Evolutionary conservation across 2,113 vertebrate species (phyloP), one percentile per base, ranked within the genome.

Genomic region (Ceratotherium simum): DNA sequence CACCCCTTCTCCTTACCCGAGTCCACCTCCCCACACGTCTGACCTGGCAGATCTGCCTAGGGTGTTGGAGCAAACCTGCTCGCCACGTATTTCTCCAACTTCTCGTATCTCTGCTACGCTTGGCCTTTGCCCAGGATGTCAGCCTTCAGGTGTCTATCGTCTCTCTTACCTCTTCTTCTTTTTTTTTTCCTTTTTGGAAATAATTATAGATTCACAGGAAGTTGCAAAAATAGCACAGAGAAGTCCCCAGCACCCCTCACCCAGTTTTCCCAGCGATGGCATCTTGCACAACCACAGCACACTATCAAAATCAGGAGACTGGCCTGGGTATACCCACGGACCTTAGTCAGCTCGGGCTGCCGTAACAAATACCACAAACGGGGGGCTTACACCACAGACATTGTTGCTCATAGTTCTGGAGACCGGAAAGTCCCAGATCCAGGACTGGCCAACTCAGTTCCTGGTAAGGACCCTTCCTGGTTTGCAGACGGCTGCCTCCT

Each of bases 401-500:
- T 5, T 5, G 1, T 18, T 12, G 31, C 64, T 33, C 51, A 13
- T 0, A 0, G 11, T 33, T 11, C 67, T 11, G 64, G 56, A 29
- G 17, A 42, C 76, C 5, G 16, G 0, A 3, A 21, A 6, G n/a
- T 25, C 62, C 1, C 0, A 14, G 20, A 8, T 4, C 5, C 0
- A 8, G 25, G 29, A 23, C 46, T 2, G 6, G 42, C 46, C 5
- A 6, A 2, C 4, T 6, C 2, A 0, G 27, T 1, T 17, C 72
- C 46, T 16, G 6, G 31, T 2, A 18, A 56, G 48, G 46, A 5
- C 46, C 8, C 46, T 20, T 21, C n/a, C 12, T 1, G 10, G 18
- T 6, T 16, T 62, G 54, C 18, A 5, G 84, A 60, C 4, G 11
- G 21, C 79, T 0, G 0, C 36, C 79, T 64, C 64, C 58, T 11